Percentiles rank a stretch among this genome's conserved stretches.
phyloP scores from a whole-genome alignment of 2,888 invertebrate species.

The Xylota sylvarum region DNA sequence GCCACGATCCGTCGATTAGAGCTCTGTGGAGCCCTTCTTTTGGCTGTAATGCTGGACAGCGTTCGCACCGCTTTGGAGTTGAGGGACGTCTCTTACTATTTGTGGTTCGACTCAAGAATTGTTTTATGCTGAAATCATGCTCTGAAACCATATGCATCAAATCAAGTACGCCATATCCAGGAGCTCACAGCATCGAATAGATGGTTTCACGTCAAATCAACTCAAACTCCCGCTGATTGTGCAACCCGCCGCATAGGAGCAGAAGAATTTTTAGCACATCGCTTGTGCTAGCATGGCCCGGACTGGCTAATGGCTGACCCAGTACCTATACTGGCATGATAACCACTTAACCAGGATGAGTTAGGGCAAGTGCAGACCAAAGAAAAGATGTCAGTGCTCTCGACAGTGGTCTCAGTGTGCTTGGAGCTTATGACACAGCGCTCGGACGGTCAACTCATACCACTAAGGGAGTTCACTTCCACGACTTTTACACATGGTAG shows the following conservation, averaged over 20 bases:
- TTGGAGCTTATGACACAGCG: not conserved
- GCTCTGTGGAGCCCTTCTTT: conserved; percentile 27
- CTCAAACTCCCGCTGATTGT: too few species aligned
- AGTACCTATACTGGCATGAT: not conserved
- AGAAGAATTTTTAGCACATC: too few species aligned
- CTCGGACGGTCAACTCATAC: not conserved
- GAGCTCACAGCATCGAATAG: too few species aligned
- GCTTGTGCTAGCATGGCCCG: not conserved
- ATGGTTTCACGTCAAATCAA: too few species aligned
- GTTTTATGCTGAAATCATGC: conserved; percentile 16
- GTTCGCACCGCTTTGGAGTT: not conserved
- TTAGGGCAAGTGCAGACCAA: not conserved
- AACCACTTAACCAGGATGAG: not conserved
- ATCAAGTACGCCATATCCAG: conserved; percentile 26
- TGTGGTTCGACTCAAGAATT: too few species aligned
- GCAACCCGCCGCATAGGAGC: too few species aligned
- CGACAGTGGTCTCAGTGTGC: too few species aligned
- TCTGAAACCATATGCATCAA: conserved; percentile 3
- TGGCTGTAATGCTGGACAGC: not conserved
- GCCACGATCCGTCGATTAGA: conserved; percentile 15
- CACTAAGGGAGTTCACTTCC: not conserved
- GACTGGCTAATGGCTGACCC: conserved; percentile 1
- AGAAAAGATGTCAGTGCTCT: not conserved
- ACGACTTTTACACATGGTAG: too few species aligned
- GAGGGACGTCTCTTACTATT: not conserved